Evolutionary conservation across 2,888 invertebrate species (phyloP), one percentile per base, ranked within the genome.

Genomic region (Drosophila infuscata): DNA sequence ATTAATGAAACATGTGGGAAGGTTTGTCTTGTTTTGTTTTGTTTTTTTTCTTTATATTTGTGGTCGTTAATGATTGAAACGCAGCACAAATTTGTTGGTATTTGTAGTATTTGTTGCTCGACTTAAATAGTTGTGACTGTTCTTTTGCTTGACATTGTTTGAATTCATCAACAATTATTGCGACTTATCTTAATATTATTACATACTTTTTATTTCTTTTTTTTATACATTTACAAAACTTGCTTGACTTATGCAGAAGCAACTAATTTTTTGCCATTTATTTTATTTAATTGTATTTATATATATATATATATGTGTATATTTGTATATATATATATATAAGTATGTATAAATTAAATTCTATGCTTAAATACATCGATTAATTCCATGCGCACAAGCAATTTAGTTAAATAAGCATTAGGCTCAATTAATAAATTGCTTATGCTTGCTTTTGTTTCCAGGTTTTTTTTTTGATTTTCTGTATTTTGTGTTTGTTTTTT

Each of bases 361-460:
- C 90, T 87, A 87, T 75, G 66, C 87, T 87, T 87, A 87, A 90
- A 90, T 82, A 82, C 83, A 82, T 88, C 85, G 88, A 86, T 79
- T 83, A 81, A 83, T 86, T 89, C 83, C 81, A 82, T 81, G 75
- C 74, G 82, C 76, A 65, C 70, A 89, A 72, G 89, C 70, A 82
- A 72, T 75, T 77, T 63, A 78, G 65, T 82, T 78, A 62, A 74
- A 73, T 78, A 74, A 85, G 75, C 87, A 79, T 81, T 72, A 56
- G 72, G 77, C 74, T 89, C 77, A 77, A 72, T 79, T 81, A 74
- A 73, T 74, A 81, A 79, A 82, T 74, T 88, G 74, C 76, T 79
- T 77, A 54, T 66, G 63, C 66, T 77, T 69, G 70, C 53, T 58
- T 76, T 79, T 68, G 33, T 62, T 65, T 65, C 15, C 43, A 35